Evolutionary conservation across 2,888 invertebrate species (phyloP).

Genomic region (Drosophila suboccidentalis): DNA sequence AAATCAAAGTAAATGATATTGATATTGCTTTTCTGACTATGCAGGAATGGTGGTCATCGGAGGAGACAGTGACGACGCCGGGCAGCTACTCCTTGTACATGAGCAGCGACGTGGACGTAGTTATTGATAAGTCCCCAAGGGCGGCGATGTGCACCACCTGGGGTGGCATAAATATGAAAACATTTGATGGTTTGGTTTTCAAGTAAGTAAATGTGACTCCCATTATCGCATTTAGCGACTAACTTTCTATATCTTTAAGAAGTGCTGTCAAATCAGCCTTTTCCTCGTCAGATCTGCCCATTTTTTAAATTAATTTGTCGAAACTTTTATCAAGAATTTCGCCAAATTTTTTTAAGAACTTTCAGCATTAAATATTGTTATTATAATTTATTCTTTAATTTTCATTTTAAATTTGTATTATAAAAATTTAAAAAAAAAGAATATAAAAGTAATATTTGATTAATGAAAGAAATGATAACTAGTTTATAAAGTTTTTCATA

Average conservation of each 20-base stretch:
- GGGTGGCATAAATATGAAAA: slow-evolving; percentile 93
- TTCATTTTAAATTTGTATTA: too few relatives aligned
- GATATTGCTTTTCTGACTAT: not conserved
- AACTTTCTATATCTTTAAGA: not conserved
- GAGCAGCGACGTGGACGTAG: slow-evolving; percentile 74
- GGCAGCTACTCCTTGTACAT: slow-evolving; percentile 81
- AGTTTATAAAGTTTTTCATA: too few relatives aligned
- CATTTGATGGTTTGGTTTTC: slow-evolving; percentile 93
- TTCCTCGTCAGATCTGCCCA: not conserved
- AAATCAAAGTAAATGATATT: not conserved
- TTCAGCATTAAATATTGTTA: too few relatives aligned
- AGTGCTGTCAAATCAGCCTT: not conserved
- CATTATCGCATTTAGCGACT: not conserved
- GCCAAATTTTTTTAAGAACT: too few relatives aligned
- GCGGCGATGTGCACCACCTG: slow-evolving; percentile 92
- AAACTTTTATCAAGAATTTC: not conserved
- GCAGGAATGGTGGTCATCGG: slow-evolving; percentile 84
- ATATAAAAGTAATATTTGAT: too few relatives aligned
- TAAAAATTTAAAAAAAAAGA: too few relatives aligned
- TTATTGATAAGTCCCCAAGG: slow-evolving; percentile 86
- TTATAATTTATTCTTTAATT: too few relatives aligned
- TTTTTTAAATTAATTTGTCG: not conserved
- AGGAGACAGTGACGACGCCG: slow-evolving; percentile 72
- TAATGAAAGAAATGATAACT: too few relatives aligned
- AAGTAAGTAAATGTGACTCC: slow-evolving; percentile 86